Percentiles rank a stretch among this genome's conserved stretches.
These are phyloP conservation scores for Tachysurus fulvidraco DNA, from an alignment of 2,113 vertebrate genomes.

Conservation along the genomic window DNA sequence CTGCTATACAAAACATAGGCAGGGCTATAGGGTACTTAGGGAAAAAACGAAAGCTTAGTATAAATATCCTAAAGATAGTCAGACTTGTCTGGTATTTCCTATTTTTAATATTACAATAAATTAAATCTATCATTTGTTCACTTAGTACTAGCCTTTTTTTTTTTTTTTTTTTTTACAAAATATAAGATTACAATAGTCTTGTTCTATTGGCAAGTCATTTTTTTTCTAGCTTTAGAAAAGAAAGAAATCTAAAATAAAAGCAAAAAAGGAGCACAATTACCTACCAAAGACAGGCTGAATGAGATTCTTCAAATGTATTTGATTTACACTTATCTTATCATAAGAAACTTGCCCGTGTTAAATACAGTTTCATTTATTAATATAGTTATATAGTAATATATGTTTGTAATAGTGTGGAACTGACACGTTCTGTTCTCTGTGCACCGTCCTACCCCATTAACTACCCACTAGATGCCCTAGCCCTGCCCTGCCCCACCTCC, in stretches of 20 bases:
- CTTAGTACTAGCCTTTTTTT: not conserved
- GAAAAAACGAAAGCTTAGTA: not conserved
- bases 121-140: not conserved
- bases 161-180: not conserved
- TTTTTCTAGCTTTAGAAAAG: not conserved
- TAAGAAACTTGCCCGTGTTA: not conserved
- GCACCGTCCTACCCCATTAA: not conserved
- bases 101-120: not conserved
- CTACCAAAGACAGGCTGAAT: not conserved
- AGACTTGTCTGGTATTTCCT: not conserved
- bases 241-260: not conserved
- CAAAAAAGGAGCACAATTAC: not conserved
- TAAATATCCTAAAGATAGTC: not conserved
- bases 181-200: not conserved
- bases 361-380: not conserved
- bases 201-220: too few species aligned
- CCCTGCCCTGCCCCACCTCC: not conserved
- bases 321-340: not conserved
- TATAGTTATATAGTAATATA: not conserved
- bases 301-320: not conserved
- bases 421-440: not conserved
- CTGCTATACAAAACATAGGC: not conserved
- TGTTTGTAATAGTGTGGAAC: not conserved
- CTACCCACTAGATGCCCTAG: not conserved
- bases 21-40: not conserved